Percentiles rank a stretch among this genome's conserved stretches.
Conservation (phyloP, 1,140 invertebrate species). For the Ostrea denselamellosa region DNA sequence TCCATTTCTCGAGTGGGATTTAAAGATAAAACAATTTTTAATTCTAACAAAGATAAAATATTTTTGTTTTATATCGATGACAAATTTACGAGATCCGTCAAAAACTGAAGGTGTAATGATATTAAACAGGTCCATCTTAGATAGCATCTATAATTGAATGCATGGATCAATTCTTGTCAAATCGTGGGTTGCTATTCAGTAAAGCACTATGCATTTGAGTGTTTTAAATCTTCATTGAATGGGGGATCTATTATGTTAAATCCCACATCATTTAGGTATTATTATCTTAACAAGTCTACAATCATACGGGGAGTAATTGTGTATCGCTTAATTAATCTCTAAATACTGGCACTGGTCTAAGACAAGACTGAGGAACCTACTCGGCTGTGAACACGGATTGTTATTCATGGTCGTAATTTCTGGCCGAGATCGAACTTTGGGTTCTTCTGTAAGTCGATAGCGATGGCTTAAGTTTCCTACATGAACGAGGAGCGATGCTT, state of each 20-base stretch:
- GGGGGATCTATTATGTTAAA: neutral
- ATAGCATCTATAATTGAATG: neutral
- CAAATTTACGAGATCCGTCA: neutral
- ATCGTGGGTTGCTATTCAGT: neutral
- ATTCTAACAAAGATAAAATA: neutral
- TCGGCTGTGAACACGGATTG: neutral
- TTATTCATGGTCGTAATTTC: neutral
- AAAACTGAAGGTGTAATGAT: neutral
- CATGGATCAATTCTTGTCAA: neutral
- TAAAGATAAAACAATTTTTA: neutral
- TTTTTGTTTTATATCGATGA: neutral
- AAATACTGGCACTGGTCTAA: neutral
- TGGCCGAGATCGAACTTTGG: neutral
- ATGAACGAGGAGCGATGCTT: neutral
- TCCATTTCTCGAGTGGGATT: neutral
- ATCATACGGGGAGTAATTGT: slow-evolving; percentile 14
- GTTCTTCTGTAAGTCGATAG: neutral
- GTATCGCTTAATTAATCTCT: slow-evolving; percentile 15
- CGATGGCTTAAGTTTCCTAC: slow-evolving; percentile 15
- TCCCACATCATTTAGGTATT: slow-evolving; percentile 1
- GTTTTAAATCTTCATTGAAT: neutral
- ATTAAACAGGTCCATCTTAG: neutral
- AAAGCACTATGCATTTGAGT: neutral
- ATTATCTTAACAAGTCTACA: slow-evolving; percentile 1
- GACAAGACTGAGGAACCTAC: neutral